phyloP scores from a whole-genome alignment of 2,888 invertebrate genomes.

The Hylaea fasciaria region DNA sequence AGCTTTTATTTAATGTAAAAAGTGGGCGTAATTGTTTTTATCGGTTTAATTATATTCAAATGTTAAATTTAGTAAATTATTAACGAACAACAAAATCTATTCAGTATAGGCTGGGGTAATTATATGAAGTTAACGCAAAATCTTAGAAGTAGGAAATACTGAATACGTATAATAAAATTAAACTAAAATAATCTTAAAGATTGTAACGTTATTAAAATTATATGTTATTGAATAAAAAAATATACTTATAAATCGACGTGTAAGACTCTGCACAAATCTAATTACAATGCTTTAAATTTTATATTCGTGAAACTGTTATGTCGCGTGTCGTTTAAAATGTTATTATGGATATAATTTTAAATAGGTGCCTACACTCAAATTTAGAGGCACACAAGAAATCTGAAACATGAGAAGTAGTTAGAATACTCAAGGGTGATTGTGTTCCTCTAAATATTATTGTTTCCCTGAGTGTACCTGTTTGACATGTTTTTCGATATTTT shows the following conservation, averaged over 20 bases:
- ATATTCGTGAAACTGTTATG: slow-evolving; percentile 7
- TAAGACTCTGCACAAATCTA: slow-evolving; percentile 60
- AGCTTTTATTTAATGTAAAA: background rate
- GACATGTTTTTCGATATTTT: slow-evolving; percentile 16
- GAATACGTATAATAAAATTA: slow-evolving; percentile 9
- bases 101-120: background rate
- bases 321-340: slow-evolving; percentile 2
- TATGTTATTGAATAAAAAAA: slow-evolving; percentile 41
- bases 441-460: slow-evolving; percentile 4
- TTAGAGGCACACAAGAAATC: too few species aligned
- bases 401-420: too few species aligned
- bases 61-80: background rate
- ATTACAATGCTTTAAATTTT: slow-evolving; percentile 38
- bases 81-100: background rate
- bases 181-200: slow-evolving; percentile 45
- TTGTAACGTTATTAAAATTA: slow-evolving; percentile 52
- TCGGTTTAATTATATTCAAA: too few species aligned
- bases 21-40: background rate
- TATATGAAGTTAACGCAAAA: background rate
- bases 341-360: slow-evolving; percentile 28
- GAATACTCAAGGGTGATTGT: too few species aligned
- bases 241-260: slow-evolving; percentile 47
- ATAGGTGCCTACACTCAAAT: slow-evolving; percentile 5
- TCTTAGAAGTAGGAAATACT: background rate
- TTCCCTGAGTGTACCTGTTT: slow-evolving; percentile 8